phyloP scores from a whole-genome alignment of 2,797 vertebrate genomes.

The Valencia hispanica region DNA sequence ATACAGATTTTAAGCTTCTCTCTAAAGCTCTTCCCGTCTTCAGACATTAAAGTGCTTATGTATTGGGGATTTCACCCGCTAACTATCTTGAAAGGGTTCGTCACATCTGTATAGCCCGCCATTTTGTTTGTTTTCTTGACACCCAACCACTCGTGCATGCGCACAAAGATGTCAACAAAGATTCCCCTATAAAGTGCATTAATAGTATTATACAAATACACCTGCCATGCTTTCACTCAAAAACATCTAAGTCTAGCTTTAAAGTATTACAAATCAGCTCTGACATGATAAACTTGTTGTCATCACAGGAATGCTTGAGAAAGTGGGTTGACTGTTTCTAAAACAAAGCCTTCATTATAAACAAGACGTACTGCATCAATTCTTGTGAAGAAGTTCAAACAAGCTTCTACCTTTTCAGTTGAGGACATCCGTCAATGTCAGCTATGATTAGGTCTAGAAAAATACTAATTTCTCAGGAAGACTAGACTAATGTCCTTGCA shows the following conservation, averaged over 20 bases:
- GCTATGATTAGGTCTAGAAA: constrained; percentile 67
- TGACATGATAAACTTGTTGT: constrained; percentile 10
- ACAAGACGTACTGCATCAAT: constrained; percentile 19
- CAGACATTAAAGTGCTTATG: no score
- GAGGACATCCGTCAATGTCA: constrained; percentile 74
- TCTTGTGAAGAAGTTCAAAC: constrained; percentile 58
- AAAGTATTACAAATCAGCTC: constrained; percentile 22
- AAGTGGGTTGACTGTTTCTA: constrained; percentile 15
- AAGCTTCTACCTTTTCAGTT: constrained; percentile 40
- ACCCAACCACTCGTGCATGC: no score
- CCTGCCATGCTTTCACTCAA: neutral
- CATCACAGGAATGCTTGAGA: neutral
- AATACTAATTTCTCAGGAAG: constrained; percentile 63
- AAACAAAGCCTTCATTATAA: constrained; percentile 42
- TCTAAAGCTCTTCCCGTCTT: no score
- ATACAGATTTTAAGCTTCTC: no score
- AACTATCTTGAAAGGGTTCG: no score
- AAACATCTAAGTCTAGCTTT: constrained; percentile 12
- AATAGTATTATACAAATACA: neutral
- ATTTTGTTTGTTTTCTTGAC: no score
- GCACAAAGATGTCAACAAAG: no score
- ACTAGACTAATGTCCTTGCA: constrained; percentile 65
- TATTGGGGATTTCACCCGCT: no score
- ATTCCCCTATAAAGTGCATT: neutral
- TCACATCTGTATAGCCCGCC: no score